These are phyloP conservation scores for Hylia prasina DNA, from an alignment of 2,113 vertebrate species.

Conservation along the genomic window DNA sequence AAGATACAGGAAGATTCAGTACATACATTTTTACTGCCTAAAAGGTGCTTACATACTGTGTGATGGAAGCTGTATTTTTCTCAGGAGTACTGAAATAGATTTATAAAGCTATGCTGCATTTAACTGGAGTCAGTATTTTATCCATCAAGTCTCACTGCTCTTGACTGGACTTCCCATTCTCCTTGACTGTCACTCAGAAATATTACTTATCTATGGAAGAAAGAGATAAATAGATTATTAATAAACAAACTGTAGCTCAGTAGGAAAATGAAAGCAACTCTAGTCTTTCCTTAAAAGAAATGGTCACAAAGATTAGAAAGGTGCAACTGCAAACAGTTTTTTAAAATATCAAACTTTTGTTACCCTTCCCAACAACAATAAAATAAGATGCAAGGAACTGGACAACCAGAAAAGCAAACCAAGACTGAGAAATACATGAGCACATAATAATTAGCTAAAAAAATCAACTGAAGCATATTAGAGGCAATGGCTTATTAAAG, in stretches of 20 bases:
- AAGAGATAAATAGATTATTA: background rate
- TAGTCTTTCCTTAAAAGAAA: background rate
- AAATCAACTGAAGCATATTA: background rate
- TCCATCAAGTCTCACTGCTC: background rate
- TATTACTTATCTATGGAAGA: background rate
- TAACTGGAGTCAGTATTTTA: background rate
- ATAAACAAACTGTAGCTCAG: background rate
- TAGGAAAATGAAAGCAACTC: background rate
- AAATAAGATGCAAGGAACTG: background rate
- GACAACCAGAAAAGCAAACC: background rate
- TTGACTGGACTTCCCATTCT: background rate
- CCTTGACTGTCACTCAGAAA: background rate
- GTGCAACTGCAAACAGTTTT: background rate
- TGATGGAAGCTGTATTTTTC: background rate
- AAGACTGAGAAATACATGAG: background rate
- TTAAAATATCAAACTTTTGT: background rate
- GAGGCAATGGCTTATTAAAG: background rate
- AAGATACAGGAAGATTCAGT: background rate
- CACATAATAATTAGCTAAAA: background rate
- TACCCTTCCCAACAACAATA: background rate
- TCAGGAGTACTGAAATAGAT: background rate
- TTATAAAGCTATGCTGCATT: background rate
- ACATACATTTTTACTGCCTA: slow-evolving; percentile 7
- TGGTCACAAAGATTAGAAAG: background rate
- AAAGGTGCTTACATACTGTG: background rate